These are phyloP conservation scores for Cyprinella venusta DNA, from an alignment of 2,797 vertebrate genomes.

Conservation along the genomic window DNA sequence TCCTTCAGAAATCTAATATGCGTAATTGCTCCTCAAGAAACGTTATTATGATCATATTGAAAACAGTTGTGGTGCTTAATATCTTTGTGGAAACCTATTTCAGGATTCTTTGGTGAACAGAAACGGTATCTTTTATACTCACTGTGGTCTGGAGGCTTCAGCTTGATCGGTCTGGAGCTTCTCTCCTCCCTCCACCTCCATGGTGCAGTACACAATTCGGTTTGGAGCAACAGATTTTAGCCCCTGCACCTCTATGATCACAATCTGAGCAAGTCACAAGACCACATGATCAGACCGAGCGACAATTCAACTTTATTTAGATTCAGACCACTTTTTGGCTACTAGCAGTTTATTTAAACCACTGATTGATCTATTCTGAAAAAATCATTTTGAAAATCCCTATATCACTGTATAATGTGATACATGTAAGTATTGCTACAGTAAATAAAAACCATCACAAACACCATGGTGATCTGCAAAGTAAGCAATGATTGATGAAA, in stretches of 20 bases:
- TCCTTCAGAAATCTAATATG: background rate
- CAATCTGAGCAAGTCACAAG: constrained; percentile 78
- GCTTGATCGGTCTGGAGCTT: constrained; percentile 98
- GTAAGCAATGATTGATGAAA: background rate
- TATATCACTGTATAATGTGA: background rate
- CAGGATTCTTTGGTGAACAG: background rate
- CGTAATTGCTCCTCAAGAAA: background rate
- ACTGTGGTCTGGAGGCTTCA: constrained; percentile 96
- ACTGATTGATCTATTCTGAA: background rate
- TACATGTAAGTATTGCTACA: background rate
- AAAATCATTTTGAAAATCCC: background rate
- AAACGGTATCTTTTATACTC: constrained; percentile 66
- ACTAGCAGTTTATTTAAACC: background rate
- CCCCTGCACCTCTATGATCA: constrained; percentile 95
- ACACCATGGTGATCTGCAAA: background rate
- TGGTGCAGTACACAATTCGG: constrained; percentile 96
- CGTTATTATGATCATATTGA: background rate
- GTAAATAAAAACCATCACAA: background rate
- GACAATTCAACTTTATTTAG: background rate
- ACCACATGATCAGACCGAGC: constrained; percentile 52
- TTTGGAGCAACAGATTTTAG: constrained; percentile 93
- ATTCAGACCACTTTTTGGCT: background rate
- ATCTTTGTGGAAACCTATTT: background rate
- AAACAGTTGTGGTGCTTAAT: background rate
- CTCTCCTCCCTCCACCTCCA: constrained; percentile 97